Percentiles rank a stretch among this genome's conserved stretches.
phyloP scores from a whole-genome alignment of 2,797 vertebrate genomes.

The Tiaroga cobitis region DNA sequence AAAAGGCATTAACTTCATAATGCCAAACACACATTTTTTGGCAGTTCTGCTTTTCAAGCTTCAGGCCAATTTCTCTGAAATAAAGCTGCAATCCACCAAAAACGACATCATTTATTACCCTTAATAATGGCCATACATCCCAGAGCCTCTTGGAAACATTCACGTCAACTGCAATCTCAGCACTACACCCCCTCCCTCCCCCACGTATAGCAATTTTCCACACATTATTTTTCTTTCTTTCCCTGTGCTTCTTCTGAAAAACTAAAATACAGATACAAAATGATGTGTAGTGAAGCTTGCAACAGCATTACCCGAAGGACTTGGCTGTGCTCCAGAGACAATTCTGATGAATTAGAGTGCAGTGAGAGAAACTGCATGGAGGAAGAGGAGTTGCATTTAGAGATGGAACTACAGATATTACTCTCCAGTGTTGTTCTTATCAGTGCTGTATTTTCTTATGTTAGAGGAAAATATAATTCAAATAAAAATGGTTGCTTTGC shows the following conservation, averaged over 20 bases:
- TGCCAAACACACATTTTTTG: constrained; percentile 38
- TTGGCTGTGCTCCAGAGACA: constrained; percentile 47
- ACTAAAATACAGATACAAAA: constrained; percentile 44
- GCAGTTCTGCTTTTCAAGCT: constrained; percentile 41
- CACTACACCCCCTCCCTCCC: constrained; percentile 52
- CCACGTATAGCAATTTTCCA: constrained; percentile 31
- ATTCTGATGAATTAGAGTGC: constrained; percentile 36
- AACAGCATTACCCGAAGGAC: constrained; percentile 26
- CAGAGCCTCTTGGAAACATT: constrained; percentile 66
- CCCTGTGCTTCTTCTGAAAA: constrained; percentile 10
- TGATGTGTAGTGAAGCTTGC: constrained; percentile 26
- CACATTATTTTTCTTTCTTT: constrained; percentile 21
- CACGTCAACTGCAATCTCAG: constrained; percentile 68
- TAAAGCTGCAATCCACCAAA: constrained; percentile 38
- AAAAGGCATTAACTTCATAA: constrained; percentile 56
- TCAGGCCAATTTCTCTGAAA: constrained; percentile 29
- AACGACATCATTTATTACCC: constrained; percentile 64
- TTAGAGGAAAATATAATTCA: background rate
- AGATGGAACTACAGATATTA: constrained; percentile 24
- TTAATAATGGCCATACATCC: constrained; percentile 46
- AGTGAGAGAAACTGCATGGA: constrained; percentile 21
- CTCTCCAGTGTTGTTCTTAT: constrained; percentile 25
- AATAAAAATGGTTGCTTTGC: background rate
- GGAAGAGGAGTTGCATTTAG: background rate
- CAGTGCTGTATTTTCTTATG: constrained; percentile 9